Conservation (phyloP, 2,888 invertebrate species). For the Belgica antarctica region DNA sequence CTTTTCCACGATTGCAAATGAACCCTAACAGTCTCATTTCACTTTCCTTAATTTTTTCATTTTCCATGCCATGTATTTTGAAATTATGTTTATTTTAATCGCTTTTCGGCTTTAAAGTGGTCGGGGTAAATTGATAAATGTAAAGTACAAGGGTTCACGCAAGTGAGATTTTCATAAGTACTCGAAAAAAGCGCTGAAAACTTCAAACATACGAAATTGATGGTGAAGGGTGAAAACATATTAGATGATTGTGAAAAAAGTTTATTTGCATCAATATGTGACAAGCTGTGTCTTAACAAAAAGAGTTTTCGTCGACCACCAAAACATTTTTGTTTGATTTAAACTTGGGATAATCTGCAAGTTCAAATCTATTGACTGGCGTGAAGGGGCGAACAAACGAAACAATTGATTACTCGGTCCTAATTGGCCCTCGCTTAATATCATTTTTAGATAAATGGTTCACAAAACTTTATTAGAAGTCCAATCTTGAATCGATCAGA, state of each 20-base stretch:
- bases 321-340: too few species aligned
- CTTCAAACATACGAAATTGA: neutral
- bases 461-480: slow-evolving; percentile 9
- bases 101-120: slow-evolving; percentile 8
- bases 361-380: too few species aligned
- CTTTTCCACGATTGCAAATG: too few species aligned
- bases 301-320: too few species aligned
- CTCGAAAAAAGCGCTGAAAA: slow-evolving; percentile 19
- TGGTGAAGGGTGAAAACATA: slow-evolving; percentile 10
- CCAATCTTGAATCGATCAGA: slow-evolving; percentile 3
- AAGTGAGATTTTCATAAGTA: neutral
- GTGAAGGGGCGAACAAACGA: too few species aligned
- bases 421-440: too few species aligned
- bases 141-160: neutral
- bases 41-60: slow-evolving; percentile 22
- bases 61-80: slow-evolving; percentile 30
- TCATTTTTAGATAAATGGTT: too few species aligned
- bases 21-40: neutral
- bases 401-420: too few species aligned
- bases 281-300: too few species aligned
- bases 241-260: neutral
- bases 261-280: slow-evolving; percentile 22
- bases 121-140: neutral
- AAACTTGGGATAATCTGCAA: too few species aligned
- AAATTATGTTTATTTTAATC: slow-evolving; percentile 35